Base-by-base conservation (phyloP, 2,888 invertebrate genomes). In the Aporophyla nigra region DNA sequence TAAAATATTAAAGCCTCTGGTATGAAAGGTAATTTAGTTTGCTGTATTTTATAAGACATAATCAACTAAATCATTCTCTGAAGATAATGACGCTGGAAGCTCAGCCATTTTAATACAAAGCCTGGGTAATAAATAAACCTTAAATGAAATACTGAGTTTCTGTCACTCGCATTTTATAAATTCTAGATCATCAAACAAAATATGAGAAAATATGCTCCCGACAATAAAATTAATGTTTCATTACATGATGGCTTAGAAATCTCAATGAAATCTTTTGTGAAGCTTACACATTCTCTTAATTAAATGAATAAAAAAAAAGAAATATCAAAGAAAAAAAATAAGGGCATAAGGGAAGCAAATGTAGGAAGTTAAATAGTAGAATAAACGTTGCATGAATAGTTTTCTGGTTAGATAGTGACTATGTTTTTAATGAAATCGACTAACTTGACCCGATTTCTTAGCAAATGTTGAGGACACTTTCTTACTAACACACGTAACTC, bases 151-250 rank as follows among this genome's bases (percentile, higher is more conserved):
- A 27, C 1, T 9, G 19, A n/a, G n/a, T 49, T 61, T 24, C n/a
- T n/a, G 61, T 21, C 16, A 40, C n/a, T 19, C 24, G 19, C 7
- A 53, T n/a, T 54, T 19, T 33, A 46, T 58, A 27, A 19, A 40
- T 49, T 49, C 1, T 33, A 59, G 14, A 7, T 16, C 24, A 40
- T 14, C 16, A 62, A 40, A 71, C n/a, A n/a, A 79, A 78, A 49
- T 40, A n/a, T 6, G 19, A n/a, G 14, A 40, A 61, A 54, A 53
- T 19, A 53, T 33, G 21, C 19, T 54, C 43, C 54, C 5, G 24
- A 78, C n/a, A 78, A 16, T 49, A 27, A 72, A 66, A 54, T 67
- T 4, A 62, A 78, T 78, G 72, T 71, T 79, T 66, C 33, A 65
- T 51, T 49, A 56, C 49, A 24, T 51, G 19, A 2, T 7, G 2